Conservation (phyloP, 2,113 vertebrate genomes). For the Platysteira castanea region DNA sequence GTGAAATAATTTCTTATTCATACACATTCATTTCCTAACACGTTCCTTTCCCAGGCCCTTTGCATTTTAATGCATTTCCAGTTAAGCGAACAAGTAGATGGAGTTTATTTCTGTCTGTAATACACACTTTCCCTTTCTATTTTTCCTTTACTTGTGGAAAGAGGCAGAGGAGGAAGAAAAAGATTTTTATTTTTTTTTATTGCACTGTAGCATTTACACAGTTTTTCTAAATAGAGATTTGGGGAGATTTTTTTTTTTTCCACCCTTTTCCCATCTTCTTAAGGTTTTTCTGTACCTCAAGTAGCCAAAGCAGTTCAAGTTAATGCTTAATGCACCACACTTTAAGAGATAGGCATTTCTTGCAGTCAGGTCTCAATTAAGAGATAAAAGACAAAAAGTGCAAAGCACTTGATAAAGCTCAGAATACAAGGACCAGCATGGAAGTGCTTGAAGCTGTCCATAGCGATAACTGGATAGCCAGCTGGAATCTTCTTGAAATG, state of each 20-base stretch:
- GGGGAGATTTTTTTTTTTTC: slow-evolving; percentile 75
- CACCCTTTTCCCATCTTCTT: slow-evolving; percentile 71
- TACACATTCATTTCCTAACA: not conserved
- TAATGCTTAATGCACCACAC: slow-evolving; percentile 92
- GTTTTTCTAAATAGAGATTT: slow-evolving; percentile 76
- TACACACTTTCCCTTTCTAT: not conserved
- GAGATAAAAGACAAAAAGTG: slow-evolving; percentile 94
- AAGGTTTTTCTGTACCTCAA: slow-evolving; percentile 72
- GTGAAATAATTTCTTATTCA: slow-evolving; percentile 41
- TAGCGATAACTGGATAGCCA: slow-evolving; percentile 92
- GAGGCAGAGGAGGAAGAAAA: not conserved
- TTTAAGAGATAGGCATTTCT: slow-evolving; percentile 93
- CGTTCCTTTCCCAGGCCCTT: slow-evolving; percentile 27
- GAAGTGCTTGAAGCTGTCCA: slow-evolving; percentile 92
- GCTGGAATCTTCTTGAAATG: slow-evolving; percentile 84
- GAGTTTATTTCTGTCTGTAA: slow-evolving; percentile 51
- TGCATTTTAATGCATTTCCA: slow-evolving; percentile 47
- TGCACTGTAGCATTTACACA: slow-evolving; percentile 72
- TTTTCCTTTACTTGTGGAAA: not conserved
- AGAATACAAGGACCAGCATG: slow-evolving; percentile 86
- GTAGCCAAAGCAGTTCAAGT: slow-evolving; percentile 91
- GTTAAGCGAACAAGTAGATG: not conserved
- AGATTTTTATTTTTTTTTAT: not conserved
- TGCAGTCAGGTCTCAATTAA: slow-evolving; percentile 93
- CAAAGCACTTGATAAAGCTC: slow-evolving; percentile 92